These are phyloP conservation scores for Acanthiza pusilla DNA, from an alignment of 2,797 vertebrate genomes.

Conservation along the genomic window DNA sequence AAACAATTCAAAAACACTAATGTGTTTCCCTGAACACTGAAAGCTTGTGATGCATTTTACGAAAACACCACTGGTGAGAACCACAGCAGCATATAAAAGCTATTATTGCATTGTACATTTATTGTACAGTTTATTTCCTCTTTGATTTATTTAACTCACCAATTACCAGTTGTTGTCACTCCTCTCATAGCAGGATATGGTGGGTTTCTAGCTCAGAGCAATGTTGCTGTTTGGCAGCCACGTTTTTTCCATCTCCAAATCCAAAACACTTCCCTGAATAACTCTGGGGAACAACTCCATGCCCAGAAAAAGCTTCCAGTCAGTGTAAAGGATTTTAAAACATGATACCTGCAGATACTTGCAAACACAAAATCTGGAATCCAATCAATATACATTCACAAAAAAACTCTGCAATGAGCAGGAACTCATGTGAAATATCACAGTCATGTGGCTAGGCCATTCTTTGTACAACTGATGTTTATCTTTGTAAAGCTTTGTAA, in stretches of 20 bases:
- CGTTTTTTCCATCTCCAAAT: neutral
- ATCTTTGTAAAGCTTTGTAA: neutral
- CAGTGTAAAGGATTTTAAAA: neutral
- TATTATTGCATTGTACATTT: conserved; percentile 20
- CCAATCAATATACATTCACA: neutral
- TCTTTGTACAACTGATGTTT: neutral
- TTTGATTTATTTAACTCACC: conserved; percentile 38
- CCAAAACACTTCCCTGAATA: neutral
- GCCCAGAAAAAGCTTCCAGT: neutral
- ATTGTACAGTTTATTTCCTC: conserved; percentile 33
- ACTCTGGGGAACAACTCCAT: neutral
- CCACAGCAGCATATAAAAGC: conserved; percentile 27
- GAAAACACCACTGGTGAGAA: conserved; percentile 50
- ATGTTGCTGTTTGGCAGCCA: neutral
- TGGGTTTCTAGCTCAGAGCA: neutral
- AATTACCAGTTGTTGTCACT: conserved; percentile 10
- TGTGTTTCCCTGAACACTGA: conserved; percentile 23
- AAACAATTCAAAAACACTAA: conserved; percentile 38
- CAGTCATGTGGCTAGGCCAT: accelerated
- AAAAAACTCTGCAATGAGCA: neutral
- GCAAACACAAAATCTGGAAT: neutral
- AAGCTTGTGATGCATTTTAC: conserved; percentile 27
- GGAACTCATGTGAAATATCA: neutral
- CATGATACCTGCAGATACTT: neutral
- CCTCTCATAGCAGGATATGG: neutral